Evolutionary conservation across 2,113 vertebrate genomes (phyloP).

Genomic region (Silurus meridionalis): DNA sequence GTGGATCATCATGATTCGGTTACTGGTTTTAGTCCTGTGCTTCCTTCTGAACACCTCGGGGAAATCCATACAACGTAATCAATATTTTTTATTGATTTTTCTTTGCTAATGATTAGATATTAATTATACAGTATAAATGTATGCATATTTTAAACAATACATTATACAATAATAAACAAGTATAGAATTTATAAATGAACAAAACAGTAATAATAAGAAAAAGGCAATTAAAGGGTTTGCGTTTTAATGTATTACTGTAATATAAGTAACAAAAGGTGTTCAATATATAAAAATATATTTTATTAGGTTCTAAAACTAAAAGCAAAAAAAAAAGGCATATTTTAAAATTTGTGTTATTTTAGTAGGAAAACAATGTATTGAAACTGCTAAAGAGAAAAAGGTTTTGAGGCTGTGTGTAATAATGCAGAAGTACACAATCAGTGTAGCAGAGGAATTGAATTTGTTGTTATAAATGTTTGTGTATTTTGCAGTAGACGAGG

Average conservation of each 20-base stretch:
- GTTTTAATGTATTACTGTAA: background rate
- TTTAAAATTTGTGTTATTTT: background rate
- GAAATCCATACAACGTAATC: background rate
- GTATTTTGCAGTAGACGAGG: constrained; percentile 67
- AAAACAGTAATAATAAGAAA: background rate
- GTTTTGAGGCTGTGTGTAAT: background rate
- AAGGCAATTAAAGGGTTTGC: background rate
- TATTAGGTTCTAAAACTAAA: background rate
- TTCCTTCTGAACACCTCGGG: constrained; percentile 5
- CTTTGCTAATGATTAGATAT: background rate
- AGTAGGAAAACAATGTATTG: background rate
- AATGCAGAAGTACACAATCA: background rate
- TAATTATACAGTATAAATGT: background rate
- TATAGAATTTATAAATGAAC: background rate
- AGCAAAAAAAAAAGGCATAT: background rate
- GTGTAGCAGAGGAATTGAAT: background rate
- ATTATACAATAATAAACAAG: background rate
- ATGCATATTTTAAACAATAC: background rate
- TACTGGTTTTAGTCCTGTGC: background rate
- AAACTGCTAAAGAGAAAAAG: background rate
- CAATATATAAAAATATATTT: background rate
- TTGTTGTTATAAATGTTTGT: background rate
- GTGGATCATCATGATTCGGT: constrained; percentile 6
- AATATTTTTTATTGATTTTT: background rate
- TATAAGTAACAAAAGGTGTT: background rate